Conservation (phyloP, 2,888 invertebrate genomes). For the Dryocosmus kuriphilus region DNA sequence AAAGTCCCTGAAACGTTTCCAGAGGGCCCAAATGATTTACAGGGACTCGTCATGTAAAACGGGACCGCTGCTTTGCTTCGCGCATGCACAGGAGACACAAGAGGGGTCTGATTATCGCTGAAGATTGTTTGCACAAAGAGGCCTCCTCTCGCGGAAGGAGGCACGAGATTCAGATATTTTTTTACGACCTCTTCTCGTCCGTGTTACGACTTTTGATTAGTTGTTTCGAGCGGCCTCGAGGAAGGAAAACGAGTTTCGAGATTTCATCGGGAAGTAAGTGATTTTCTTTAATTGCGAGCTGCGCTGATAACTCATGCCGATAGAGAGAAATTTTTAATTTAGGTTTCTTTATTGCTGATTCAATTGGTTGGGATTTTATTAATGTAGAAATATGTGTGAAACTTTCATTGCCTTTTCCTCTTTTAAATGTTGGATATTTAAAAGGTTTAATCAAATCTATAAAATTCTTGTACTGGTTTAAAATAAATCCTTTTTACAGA, state of each 20-base stretch:
- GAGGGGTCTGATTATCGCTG: slow-evolving; percentile 75
- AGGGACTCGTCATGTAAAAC: slow-evolving; percentile 72
- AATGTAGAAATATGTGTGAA: not conserved
- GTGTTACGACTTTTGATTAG: slow-evolving; percentile 68
- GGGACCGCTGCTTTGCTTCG: slow-evolving; percentile 65
- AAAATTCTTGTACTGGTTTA: too few species aligned
- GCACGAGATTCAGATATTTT: slow-evolving; percentile 73
- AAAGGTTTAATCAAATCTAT: too few species aligned
- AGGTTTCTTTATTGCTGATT: slow-evolving; percentile 1
- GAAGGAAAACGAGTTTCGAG: slow-evolving; percentile 42
- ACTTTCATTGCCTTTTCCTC: not conserved
- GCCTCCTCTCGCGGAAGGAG: slow-evolving; percentile 60
- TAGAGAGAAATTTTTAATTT: slow-evolving; percentile 24
- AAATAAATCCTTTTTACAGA: too few species aligned
- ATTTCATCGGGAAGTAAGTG: slow-evolving; percentile 38
- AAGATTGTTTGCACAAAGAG: slow-evolving; percentile 73
- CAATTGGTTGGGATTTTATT: not conserved
- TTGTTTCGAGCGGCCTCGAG: slow-evolving; percentile 53
- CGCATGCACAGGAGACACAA: slow-evolving; percentile 68
- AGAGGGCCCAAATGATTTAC: slow-evolving; percentile 74
- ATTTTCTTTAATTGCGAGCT: slow-evolving; percentile 38
- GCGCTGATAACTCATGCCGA: slow-evolving; percentile 7
- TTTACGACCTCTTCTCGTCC: slow-evolving; percentile 65
- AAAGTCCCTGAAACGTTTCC: slow-evolving; percentile 67
- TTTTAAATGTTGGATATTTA: not conserved